Evolutionary conservation across 1,140 invertebrate species (phyloP), one percentile per base, ranked within the genome.

Genomic region (Drosophila cardini): DNA sequence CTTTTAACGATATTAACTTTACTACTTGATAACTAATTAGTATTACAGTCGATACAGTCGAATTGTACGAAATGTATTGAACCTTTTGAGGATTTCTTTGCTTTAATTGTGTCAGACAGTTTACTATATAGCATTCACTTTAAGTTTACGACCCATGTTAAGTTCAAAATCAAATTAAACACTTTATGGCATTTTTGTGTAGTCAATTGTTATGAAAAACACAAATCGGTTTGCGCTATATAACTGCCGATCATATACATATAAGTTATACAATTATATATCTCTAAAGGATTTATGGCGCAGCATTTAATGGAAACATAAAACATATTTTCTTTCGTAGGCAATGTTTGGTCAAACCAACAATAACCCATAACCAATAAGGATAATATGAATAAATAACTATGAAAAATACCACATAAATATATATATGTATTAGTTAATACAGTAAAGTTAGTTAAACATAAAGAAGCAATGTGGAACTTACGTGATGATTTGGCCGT

Each of bases 401-500:
- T 48, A 46, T 40, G 40, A 36, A 21, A 72, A 46, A 62, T 30
- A 10, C 10, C 16, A 18, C 34, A n/a, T 18, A 46, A 11, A 38
- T 36, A 36, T 13, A n/a, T 18, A 46, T 9, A 38, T 36, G 30
- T 13, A 21, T 55, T 38, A 18, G 32, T 55, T 38, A 36, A 70
- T 48, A 67, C 55, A 68, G 10, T 43, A 56, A 42, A 55, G 38
- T 53, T 50, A 62, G 34, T 36, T 40, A 63, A 52, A 36, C 46
- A 60, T 40, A 48, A 8, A 61, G 16, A 63, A 40, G 57, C 42
- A 2, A 5, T 43, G 21, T 57, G 48, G 48, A 93, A 95, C 95
- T 95, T 95, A 97, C 96, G 95, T 90, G 95, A 95, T 90, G 95
- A 95, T 93, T 96, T 96, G 46, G 96, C 96, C 73, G 96, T 97